phyloP scores from a whole-genome alignment of 2,888 invertebrate species.

The Megaustenia siamemsis region DNA sequence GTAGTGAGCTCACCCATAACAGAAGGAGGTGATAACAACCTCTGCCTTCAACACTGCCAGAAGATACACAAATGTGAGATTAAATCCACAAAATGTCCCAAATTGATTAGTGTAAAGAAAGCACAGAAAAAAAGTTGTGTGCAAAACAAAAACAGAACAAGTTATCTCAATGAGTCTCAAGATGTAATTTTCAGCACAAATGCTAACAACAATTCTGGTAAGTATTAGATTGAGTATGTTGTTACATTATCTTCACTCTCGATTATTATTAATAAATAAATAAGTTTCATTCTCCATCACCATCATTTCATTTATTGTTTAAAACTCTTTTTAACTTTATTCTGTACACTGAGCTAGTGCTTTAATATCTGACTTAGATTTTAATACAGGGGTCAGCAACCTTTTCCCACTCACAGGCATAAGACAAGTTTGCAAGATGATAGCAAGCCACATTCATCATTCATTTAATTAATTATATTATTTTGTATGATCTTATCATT shows the following conservation, averaged over 20 bases:
- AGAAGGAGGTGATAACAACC: conserved; percentile 26
- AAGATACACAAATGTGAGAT: not conserved
- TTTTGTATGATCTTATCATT: no score
- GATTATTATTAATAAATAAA: no score
- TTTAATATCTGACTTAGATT: no score
- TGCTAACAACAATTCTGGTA: not conserved
- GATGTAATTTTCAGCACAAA: not conserved
- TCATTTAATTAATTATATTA: no score
- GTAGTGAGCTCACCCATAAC: conserved; percentile 6
- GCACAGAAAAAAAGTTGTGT: not conserved
- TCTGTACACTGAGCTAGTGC: no score
- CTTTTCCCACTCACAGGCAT: no score
- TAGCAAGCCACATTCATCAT: no score
- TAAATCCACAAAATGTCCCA: not conserved
- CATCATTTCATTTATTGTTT: no score
- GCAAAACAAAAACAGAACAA: not conserved
- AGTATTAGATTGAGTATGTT: not conserved
- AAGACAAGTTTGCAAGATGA: no score
- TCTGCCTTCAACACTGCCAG: not conserved
- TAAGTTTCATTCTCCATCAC: no score
- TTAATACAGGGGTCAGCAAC: no score
- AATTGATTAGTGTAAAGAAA: not conserved
- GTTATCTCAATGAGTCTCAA: not conserved
- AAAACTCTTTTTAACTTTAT: no score
- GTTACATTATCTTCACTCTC: not conserved